Conservation (phyloP, 35 echinoderm and acorn worm species). For the Anneissia japonica region DNA sequence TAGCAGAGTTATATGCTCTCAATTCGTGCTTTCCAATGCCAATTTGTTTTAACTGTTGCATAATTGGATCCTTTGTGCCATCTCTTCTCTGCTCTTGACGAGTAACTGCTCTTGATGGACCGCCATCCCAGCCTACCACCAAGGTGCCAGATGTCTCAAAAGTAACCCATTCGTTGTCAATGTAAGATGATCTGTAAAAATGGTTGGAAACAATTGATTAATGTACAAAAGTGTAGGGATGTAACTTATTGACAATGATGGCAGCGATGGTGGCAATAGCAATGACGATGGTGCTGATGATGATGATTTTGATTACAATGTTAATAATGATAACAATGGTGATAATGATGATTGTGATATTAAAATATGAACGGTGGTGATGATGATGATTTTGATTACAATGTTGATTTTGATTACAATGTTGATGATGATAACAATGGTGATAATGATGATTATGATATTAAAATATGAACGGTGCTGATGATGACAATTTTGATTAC, state of each 20-base stretch:
- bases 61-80: not conserved
- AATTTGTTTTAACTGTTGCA: constrained; percentile 60
- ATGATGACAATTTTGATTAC: no score
- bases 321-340: no score
- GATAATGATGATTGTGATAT: no score
- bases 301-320: not conserved
- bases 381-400: not conserved
- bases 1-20: constrained; percentile 50
- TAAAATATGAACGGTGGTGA: no score
- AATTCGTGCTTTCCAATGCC: constrained; percentile 35
- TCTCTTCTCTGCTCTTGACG: constrained; percentile 36
- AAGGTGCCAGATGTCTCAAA: constrained; percentile 81
- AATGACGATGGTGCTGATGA: not conserved
- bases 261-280: not conserved
- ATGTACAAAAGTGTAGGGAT: not conserved
- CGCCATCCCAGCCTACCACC: constrained; percentile 92
- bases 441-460: not conserved
- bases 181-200: constrained; percentile 78
- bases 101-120: constrained; percentile 53
- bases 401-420: not conserved
- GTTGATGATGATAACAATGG: not conserved
- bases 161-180: constrained; percentile 97
- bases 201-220: not conserved
- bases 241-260: not conserved
- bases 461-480: not conserved